Base-by-base conservation (phyloP, 1,140 invertebrate genomes). In the Grapholita molesta region DNA sequence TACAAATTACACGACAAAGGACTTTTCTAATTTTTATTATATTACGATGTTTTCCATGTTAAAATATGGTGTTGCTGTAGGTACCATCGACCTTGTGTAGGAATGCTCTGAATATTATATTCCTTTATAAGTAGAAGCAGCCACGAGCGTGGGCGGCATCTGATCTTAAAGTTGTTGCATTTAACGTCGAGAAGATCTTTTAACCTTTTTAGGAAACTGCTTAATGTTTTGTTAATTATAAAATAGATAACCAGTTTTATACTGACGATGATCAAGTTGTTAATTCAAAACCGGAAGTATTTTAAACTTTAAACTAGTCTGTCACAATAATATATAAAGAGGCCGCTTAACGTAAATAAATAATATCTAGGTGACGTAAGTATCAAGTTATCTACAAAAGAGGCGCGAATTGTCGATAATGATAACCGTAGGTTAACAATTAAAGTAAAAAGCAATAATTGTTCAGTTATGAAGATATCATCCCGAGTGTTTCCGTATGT, bases 41-140 rank as follows among this genome's bases (percentile, higher is more conserved):
- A 28, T 5, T 32, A n/a, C n/a, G n/a, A n/a, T n/a, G n/a, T n/a
- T n/a, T n/a, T n/a, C n/a, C n/a, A 18, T 61, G 6, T n/a, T 61
- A 32, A 32, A 15, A 55, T 48, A 15, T 61, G 55, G 55, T 61
- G 1, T n/a, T n/a, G n/a, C n/a, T n/a, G n/a, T n/a, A n/a, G n/a
- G 24, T 61, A 30, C 25, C n/a, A 1, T 3, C 15, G 55, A 30
- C 55, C 55, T 61, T 30, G 42, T 15, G 42, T 8, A 3, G 11
- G 8, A 53, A 11, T 8, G 11, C 48, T 24, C 18, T 15, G 48
- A 61, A 61, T 61, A 61, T 32, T 30, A 25, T 28, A 9, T 61
- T 25, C 7, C 55, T 61, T 61, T 61, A 61, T 61, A 61, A 15
- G 53, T 57, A 57, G 53, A 57, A 57, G 55, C 24, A 61, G 55